phyloP scores from a whole-genome alignment of 2,888 invertebrate species.

The Sphecodes monilicornis region DNA sequence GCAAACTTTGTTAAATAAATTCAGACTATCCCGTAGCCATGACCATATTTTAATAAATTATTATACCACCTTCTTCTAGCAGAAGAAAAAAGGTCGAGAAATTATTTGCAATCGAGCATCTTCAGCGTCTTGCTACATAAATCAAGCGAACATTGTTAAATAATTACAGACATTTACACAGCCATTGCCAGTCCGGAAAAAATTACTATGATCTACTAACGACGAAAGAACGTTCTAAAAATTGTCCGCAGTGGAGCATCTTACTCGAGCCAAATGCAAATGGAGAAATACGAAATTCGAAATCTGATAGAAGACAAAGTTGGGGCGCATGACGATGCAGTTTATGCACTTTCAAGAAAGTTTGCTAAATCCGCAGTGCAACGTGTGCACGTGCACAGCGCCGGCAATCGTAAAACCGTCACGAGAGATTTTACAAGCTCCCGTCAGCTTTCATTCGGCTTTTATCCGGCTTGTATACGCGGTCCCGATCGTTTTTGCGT shows the following conservation, averaged over 20 bases:
- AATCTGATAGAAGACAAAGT: not conserved
- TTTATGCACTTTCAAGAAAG: not conserved
- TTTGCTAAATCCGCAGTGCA: not conserved
- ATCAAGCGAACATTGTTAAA: too few species aligned
- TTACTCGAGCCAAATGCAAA: too few species aligned
- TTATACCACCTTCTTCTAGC: too few species aligned
- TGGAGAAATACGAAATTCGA: not conserved
- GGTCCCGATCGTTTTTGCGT: not conserved
- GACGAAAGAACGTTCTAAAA: not conserved
- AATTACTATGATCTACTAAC: too few species aligned
- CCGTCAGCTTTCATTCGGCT: slow-evolving; percentile 9
- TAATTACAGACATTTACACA: too few species aligned
- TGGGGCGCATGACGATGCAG: not conserved
- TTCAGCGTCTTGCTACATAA: too few species aligned
- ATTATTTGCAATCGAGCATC: too few species aligned
- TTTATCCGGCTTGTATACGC: not conserved
- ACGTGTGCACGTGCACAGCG: not conserved
- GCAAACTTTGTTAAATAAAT: too few species aligned
- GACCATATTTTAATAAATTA: too few species aligned
- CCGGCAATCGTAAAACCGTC: slow-evolving; percentile 1
- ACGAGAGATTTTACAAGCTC: not conserved
- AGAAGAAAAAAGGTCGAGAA: too few species aligned
- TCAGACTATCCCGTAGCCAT: too few species aligned
- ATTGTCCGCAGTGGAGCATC: not conserved
- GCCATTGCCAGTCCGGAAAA: too few species aligned